Percentiles rank a stretch among this genome's conserved stretches.
Evolutionary conservation across 2,797 vertebrate genomes (phyloP).

Genomic region (Bovichtus variegatus): DNA sequence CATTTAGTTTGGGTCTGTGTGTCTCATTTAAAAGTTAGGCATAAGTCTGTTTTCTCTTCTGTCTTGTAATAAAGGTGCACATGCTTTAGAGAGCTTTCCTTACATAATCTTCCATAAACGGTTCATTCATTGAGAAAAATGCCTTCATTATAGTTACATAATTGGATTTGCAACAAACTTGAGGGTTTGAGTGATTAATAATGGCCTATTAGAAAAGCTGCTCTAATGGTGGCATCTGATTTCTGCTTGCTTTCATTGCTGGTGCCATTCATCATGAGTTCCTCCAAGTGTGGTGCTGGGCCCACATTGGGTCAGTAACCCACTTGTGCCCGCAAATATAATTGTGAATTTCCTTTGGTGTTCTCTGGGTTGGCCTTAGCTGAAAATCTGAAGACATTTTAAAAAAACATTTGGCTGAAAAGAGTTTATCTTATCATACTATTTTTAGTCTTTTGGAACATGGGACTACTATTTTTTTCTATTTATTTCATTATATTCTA

Average conservation of each 20-base stretch:
- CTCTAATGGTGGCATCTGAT: not conserved
- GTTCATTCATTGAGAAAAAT: not conserved
- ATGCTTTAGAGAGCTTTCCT: constrained; percentile 32
- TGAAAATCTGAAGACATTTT: too few relatives aligned
- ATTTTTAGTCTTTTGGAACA: too few relatives aligned
- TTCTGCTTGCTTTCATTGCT: constrained; percentile 2
- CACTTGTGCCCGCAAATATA: too few relatives aligned
- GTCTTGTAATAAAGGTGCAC: constrained; percentile 39
- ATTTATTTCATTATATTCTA: too few relatives aligned
- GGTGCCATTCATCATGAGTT: not conserved
- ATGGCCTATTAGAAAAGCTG: constrained; percentile 9
- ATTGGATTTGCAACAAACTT: not conserved
- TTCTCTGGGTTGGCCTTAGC: too few relatives aligned
- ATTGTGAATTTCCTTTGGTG: too few relatives aligned
- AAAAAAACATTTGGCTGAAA: too few relatives aligned
- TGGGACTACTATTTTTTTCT: too few relatives aligned
- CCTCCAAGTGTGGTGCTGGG: not conserved
- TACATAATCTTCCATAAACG: not conserved
- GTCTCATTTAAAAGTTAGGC: constrained; percentile 24
- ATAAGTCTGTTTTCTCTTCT: constrained; percentile 7
- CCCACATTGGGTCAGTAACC: not conserved
- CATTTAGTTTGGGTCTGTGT: constrained; percentile 26
- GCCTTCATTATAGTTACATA: not conserved
- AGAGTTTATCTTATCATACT: too few relatives aligned
- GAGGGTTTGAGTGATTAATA: not conserved